Evolutionary conservation across 2,888 invertebrate genomes (phyloP).

Genomic region (Spodoptera picta): DNA sequence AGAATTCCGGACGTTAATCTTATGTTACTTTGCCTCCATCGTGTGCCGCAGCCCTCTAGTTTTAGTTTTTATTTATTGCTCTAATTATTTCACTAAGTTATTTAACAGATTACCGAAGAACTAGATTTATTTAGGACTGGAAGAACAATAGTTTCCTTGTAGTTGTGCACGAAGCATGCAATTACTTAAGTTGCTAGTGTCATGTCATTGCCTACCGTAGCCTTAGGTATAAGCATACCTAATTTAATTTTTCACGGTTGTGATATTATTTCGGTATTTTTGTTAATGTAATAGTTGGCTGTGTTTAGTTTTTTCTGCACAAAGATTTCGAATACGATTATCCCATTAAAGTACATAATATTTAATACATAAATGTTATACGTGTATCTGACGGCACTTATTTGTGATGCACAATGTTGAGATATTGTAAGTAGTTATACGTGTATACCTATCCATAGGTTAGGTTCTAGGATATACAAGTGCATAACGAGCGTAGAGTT

Average conservation of each 20-base stretch:
- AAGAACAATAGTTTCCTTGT: conserved; percentile 9
- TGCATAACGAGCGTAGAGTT: conserved; percentile 24
- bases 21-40: conserved; percentile 6
- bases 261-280: conserved; percentile 32
- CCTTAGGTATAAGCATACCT: neutral
- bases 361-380: conserved; percentile 21
- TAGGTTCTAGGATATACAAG: conserved; percentile 28
- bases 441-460: conserved; percentile 32
- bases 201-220: neutral
- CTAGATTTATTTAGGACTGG: conserved; percentile 33
- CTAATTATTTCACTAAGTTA: conserved; percentile 13
- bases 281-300: conserved; percentile 1
- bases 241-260: conserved; percentile 34
- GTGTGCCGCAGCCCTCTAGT: conserved; percentile 22
- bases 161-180: conserved; percentile 25
- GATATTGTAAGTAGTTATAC: conserved; percentile 37
- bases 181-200: conserved; percentile 9
- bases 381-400: conserved; percentile 60
- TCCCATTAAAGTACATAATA: conserved; percentile 12
- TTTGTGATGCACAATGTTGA: conserved; percentile 66
- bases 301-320: conserved; percentile 33
- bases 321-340: conserved; percentile 18
- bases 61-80: conserved; percentile 45
- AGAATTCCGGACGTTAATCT: conserved; percentile 13
- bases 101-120: conserved; percentile 11